phyloP scores from a whole-genome alignment of 2,888 invertebrate species.

The Papilio demoleus region DNA sequence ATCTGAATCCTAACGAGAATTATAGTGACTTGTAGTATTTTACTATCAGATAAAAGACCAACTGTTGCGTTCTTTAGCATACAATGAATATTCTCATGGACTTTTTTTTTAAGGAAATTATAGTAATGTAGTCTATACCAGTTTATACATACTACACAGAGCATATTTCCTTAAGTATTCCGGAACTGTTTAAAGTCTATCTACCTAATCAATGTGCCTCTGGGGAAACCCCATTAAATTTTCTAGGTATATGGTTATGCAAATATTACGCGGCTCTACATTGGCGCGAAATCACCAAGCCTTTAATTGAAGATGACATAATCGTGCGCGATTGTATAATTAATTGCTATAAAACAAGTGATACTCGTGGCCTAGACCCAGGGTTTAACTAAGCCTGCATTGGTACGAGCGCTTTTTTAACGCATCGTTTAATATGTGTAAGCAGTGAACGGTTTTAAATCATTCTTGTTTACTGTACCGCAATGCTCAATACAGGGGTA shows the following conservation, averaged over 20 bases:
- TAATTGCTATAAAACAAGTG: background rate
- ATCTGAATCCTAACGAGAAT: constrained; percentile 1
- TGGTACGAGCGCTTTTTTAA: too few relatives aligned
- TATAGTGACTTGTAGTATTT: background rate
- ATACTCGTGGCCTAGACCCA: too few relatives aligned
- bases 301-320: constrained; percentile 31
- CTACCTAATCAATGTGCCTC: background rate
- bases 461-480: too few relatives aligned
- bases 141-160: too few relatives aligned
- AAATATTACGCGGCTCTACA: constrained; percentile 3
- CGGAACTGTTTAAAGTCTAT: background rate
- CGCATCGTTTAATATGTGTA: too few relatives aligned
- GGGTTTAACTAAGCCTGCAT: too few relatives aligned
- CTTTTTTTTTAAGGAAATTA: too few relatives aligned
- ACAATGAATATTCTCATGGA: background rate
- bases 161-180: constrained; percentile 8
- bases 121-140: too few relatives aligned
- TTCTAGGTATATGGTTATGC: constrained; percentile 31
- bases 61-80: background rate
- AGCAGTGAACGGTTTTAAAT: too few relatives aligned
- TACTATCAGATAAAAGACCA: background rate
- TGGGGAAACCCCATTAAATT: constrained; percentile 23
- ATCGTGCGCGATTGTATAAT: constrained; percentile 1
- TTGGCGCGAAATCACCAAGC: constrained; percentile 19
- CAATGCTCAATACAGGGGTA: too few relatives aligned